These are phyloP conservation scores for Dynastes grantii DNA, from an alignment of 2,888 invertebrate species.

Conservation along the genomic window DNA sequence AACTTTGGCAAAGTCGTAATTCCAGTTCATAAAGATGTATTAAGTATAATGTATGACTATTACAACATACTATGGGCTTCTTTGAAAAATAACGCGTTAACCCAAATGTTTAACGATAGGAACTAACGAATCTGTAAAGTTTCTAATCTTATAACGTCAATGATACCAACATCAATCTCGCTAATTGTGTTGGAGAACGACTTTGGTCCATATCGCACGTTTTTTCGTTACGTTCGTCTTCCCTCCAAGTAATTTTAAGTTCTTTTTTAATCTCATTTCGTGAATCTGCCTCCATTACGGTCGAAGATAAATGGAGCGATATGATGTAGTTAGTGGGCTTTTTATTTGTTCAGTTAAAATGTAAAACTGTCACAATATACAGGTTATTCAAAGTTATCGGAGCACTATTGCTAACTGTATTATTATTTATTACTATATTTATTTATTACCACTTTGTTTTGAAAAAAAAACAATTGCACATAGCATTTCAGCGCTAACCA, in stretches of 20 bases:
- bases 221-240: not conserved
- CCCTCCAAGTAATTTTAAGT: conserved; percentile 14
- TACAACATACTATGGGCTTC: too few relatives aligned
- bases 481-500: too few relatives aligned
- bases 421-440: too few relatives aligned
- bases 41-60: too few relatives aligned
- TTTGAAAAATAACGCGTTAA: not conserved
- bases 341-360: conserved; percentile 7
- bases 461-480: too few relatives aligned
- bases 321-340: conserved; percentile 1
- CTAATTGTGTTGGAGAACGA: conserved; percentile 14
- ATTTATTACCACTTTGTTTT: too few relatives aligned
- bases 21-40: too few relatives aligned
- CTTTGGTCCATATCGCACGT: conserved; percentile 4
- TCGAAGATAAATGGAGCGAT: conserved; percentile 37
- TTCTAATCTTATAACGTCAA: conserved; percentile 6
- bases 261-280: conserved; percentile 25
- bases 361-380: not conserved
- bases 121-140: conserved; percentile 15
- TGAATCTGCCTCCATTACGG: conserved; percentile 14
- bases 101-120: conserved; percentile 7
- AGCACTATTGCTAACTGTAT: too few relatives aligned
- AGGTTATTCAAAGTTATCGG: too few relatives aligned
- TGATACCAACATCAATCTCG: conserved; percentile 1
- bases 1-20: too few relatives aligned